Base-by-base conservation (phyloP, 2,113 vertebrate genomes). In the Athene cunicularia region DNA sequence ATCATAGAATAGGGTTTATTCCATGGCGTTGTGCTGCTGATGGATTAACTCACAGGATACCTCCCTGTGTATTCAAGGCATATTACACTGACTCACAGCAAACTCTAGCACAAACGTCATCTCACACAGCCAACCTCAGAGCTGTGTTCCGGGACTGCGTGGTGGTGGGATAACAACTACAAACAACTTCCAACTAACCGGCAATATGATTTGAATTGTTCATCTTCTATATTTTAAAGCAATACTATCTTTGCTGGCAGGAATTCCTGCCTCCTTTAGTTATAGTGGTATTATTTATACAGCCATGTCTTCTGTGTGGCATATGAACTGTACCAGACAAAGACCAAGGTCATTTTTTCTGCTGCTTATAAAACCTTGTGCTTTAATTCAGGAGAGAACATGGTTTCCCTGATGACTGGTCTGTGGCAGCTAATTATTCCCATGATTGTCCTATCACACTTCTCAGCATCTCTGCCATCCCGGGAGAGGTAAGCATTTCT, bases 361-460 rank as follows among this genome's bases (percentile, higher is more conserved):
- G 56, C 50, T 89, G 55, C 32, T 86, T 30, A 37, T 52, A n/a
- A 83, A 75, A n/a, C 33, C 30, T 18, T 26, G 15, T 77, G 12
- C 58, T 96, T 93, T 58, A 2, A 84, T 92, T 64, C 81, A 96
- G 95, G 47, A 79, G 52, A 56, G 58, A 84, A 39, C 47, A 98
- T 96, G 96, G 80, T 71, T 93, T 87, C 43, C 37, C 21, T 84
- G 27, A n/a, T 45, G 89, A 56, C 70, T n/a, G 8, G 53, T 58
- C 62, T 97, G 47, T 92, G 97, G 91, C 80, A 82, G n/a, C 16
- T 97, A 6, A 18, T 97, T 35, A 43, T 97, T 59, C 89, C 92
- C 30, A 22, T 98, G 77, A 83, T 95, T 43, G 74, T 97, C 49
- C 71, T 98, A 5, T 89, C 81, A 16, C 95, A 96, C 45, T 93